phyloP scores from a whole-genome alignment of 2,797 vertebrate genomes.

The Caiman crocodilus region DNA sequence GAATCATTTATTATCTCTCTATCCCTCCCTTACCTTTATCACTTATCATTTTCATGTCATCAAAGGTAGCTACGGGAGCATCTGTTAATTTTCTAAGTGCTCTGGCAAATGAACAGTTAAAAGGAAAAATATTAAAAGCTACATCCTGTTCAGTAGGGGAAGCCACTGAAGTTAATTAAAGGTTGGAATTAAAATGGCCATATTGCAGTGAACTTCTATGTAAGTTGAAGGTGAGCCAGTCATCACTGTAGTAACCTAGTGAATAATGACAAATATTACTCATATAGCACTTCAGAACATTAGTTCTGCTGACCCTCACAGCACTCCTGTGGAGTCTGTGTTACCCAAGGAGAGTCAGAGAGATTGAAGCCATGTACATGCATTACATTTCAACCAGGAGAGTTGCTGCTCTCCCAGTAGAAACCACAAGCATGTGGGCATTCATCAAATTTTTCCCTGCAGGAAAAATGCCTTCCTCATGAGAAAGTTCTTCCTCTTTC shows the following conservation, averaged over 20 bases:
- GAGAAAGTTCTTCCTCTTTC: no score
- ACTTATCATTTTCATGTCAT: not conserved
- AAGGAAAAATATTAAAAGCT: not conserved
- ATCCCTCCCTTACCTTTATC: not conserved
- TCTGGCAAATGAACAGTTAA: not conserved
- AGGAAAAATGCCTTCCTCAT: no score
- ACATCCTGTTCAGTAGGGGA: not conserved
- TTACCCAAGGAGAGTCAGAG: not conserved
- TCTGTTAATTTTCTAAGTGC: not conserved
- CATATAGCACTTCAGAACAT: not conserved
- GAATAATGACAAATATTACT: not conserved
- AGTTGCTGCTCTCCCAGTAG: no score
- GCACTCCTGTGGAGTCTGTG: not conserved
- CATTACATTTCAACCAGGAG: no score
- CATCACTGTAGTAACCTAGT: not conserved
- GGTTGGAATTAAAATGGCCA: not conserved
- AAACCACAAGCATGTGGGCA: no score
- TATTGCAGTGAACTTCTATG: not conserved
- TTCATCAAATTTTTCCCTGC: no score
- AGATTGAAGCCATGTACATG: no score
- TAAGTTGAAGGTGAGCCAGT: not conserved
- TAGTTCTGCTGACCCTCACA: not conserved
- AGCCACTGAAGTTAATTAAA: not conserved
- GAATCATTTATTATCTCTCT: not conserved
- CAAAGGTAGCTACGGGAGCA: not conserved